Evolutionary conservation across 1,140 invertebrate species (phyloP).

Genomic region (Lordiphosa stackelbergi): DNA sequence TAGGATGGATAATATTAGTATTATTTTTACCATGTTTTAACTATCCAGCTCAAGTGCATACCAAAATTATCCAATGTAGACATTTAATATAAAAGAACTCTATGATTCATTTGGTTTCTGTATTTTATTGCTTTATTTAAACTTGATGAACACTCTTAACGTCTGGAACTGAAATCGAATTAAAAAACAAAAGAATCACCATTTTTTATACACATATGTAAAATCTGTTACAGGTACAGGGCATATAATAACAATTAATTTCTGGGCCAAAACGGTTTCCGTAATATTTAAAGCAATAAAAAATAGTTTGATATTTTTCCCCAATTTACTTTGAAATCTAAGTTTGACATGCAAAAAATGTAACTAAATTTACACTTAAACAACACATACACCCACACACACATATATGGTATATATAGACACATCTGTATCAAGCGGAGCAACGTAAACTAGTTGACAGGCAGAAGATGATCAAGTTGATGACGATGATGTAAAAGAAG

Average conservation of each 20-base stretch:
- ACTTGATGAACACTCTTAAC: too few species aligned
- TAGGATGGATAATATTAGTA: too few species aligned
- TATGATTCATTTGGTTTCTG: too few species aligned
- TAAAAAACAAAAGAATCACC: constrained; percentile 18
- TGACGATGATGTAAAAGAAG: constrained; percentile 4
- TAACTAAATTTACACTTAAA: constrained; percentile 18
- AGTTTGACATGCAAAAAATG: constrained; percentile 30
- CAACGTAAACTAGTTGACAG: constrained; percentile 21
- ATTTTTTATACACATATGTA: constrained; percentile 35
- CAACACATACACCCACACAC: constrained; percentile 8
- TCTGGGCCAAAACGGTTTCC: constrained; percentile 22
- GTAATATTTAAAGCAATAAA: constrained; percentile 1
- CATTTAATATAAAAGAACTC: too few species aligned
- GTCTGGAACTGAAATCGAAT: too few species aligned
- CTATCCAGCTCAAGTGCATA: too few species aligned
- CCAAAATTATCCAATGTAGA: too few species aligned
- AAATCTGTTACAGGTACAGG: too few species aligned
- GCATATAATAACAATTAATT: constrained; percentile 7
- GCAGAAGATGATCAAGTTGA: constrained; percentile 12
- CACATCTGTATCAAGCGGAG: constrained; percentile 29
- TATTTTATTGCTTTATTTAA: too few species aligned
- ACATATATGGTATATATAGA: constrained; percentile 17
- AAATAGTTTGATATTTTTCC: constrained; percentile 10
- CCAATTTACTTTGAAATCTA: constrained; percentile 1
- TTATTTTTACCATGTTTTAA: too few species aligned